Evolutionary conservation across 2,888 invertebrate genomes (phyloP).

Genomic region (Chironomus riparius): DNA sequence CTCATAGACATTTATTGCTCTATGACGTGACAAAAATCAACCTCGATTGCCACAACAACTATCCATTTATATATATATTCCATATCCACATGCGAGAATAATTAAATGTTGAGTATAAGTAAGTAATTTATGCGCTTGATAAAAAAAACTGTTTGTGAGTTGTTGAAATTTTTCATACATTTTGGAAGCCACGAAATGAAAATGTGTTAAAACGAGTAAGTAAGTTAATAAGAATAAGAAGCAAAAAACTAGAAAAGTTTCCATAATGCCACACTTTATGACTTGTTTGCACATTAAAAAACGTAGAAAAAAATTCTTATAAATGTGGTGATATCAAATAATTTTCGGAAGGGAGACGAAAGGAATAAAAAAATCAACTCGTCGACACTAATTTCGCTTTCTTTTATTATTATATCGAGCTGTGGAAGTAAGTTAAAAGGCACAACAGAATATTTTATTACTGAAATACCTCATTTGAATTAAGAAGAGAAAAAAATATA

Average conservation of each 20-base stretch:
- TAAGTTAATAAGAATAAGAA: background rate
- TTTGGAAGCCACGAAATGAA: background rate
- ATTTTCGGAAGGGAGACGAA: background rate
- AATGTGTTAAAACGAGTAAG: background rate
- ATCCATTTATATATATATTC: background rate
- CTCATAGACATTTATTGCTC: background rate
- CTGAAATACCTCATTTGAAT: too few species aligned
- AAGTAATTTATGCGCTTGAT: background rate
- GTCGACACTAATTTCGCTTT: constrained; percentile 6
- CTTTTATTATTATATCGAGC: background rate
- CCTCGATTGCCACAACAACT: background rate
- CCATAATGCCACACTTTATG: background rate
- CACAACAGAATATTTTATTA: too few species aligned
- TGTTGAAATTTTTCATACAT: background rate
- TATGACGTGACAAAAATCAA: background rate
- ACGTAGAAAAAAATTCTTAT: background rate
- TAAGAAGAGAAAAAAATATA: too few species aligned
- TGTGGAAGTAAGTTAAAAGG: background rate
- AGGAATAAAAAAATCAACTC: background rate
- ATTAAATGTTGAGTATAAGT: constrained; percentile 1
- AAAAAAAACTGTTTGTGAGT: background rate
- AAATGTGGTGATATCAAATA: background rate
- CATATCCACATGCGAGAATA: background rate
- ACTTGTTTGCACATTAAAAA: constrained; percentile 13
- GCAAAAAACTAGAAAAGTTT: too few species aligned